Conservation (phyloP, 2,113 vertebrate species). For the Sander vitreus region DNA sequence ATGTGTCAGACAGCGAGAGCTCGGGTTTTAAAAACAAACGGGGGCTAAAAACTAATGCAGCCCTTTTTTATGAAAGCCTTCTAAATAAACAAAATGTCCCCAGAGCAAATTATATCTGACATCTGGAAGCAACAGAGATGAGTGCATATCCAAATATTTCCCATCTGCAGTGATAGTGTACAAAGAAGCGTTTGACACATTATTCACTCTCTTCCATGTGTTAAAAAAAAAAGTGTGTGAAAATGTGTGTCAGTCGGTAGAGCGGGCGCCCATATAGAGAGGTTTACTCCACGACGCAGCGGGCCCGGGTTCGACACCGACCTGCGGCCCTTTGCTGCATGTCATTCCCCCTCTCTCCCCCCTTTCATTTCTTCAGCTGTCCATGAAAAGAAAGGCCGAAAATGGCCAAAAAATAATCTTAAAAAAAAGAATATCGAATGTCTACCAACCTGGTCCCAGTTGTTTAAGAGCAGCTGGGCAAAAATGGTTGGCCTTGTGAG, state of each 20-base stretch:
- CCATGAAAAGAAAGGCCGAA: too few species aligned
- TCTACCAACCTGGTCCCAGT: neutral
- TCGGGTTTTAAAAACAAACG: conserved; percentile 1
- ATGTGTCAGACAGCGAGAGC: conserved; percentile 20
- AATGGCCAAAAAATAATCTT: too few species aligned
- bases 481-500: neutral
- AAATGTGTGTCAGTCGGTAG: too few species aligned
- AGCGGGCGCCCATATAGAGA: too few species aligned
- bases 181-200: neutral
- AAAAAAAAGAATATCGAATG: neutral
- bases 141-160: conserved; percentile 43
- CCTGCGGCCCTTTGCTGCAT: too few species aligned
- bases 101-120: conserved; percentile 57
- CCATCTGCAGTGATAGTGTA: conserved; percentile 8
- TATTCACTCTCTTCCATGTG: neutral
- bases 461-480: conserved; percentile 1
- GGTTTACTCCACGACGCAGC: too few species aligned
- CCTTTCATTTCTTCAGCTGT: too few species aligned
- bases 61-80: conserved; percentile 21
- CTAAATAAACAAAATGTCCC: conserved; percentile 40
- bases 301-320: too few species aligned
- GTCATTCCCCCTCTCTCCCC: too few species aligned
- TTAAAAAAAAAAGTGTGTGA: too few species aligned
- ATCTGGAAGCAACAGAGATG: conserved; percentile 48
- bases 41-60: conserved; percentile 24